These are phyloP conservation scores for Mesoclemmys tuberculata DNA, from an alignment of 2,113 vertebrate species.

Conservation along the genomic window DNA sequence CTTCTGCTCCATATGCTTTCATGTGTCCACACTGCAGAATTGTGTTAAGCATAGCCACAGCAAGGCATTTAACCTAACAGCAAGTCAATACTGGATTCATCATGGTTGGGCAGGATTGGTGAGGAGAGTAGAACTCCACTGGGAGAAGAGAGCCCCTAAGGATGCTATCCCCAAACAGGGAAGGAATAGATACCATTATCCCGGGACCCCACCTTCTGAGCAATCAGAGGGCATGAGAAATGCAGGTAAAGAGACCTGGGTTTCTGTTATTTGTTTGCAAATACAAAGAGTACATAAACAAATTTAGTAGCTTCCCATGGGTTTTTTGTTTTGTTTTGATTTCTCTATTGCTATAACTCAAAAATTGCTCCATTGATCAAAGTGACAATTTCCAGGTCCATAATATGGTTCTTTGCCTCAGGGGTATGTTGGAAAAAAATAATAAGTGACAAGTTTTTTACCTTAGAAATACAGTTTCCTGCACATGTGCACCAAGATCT, in stretches of 20 bases:
- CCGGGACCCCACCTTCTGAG: neutral
- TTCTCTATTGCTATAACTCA: neutral
- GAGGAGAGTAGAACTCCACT: neutral
- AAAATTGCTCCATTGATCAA: conserved; percentile 50
- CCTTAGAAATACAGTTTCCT: neutral
- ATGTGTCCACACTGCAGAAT: neutral
- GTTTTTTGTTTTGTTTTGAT: neutral
- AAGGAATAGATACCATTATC: neutral
- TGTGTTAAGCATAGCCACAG: neutral
- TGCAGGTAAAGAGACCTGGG: neutral
- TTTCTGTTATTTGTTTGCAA: neutral
- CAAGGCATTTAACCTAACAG: neutral
- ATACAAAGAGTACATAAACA: neutral
- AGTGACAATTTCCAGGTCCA: conserved; percentile 11
- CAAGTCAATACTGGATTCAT: neutral
- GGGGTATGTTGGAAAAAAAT: neutral
- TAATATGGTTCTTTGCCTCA: neutral
- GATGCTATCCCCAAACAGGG: neutral
- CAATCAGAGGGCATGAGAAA: neutral
- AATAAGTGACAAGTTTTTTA: neutral
- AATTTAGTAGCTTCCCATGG: neutral
- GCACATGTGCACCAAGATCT: neutral
- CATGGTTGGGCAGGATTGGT: neutral
- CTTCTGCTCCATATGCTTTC: neutral
- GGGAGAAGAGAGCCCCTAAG: neutral